Percentiles rank a stretch among this genome's conserved stretches.
phyloP scores from a whole-genome alignment of 1,140 invertebrate genomes.

The Megathymus violae region DNA sequence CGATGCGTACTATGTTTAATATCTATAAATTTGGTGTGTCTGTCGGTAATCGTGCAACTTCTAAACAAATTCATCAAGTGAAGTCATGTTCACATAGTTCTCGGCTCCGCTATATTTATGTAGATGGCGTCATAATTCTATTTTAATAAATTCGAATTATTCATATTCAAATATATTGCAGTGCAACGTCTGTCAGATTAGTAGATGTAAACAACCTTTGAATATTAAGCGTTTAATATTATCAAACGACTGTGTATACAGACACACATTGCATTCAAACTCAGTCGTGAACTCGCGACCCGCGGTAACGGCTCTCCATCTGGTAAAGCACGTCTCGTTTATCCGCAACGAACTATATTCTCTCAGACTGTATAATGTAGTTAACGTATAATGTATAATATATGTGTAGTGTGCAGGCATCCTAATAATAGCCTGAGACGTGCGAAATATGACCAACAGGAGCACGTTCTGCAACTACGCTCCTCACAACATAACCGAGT shows the following conservation, averaged over 20 bases:
- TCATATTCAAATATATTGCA: too few species aligned
- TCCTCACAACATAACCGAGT: slow-evolving; percentile 39
- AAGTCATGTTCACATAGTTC: too few species aligned
- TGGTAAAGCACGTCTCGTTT: slow-evolving; percentile 12
- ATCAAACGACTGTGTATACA: slow-evolving; percentile 12
- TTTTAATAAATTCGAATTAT: too few species aligned
- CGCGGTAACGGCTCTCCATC: neutral
- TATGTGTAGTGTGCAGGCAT: slow-evolving; percentile 17
- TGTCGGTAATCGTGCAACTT: too few species aligned
- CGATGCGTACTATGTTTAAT: too few species aligned
- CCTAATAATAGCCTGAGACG: slow-evolving; percentile 39
- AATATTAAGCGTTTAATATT: slow-evolving; percentile 8
- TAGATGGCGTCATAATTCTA: too few species aligned
- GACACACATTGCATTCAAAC: slow-evolving; percentile 6
- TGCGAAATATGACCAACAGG: slow-evolving; percentile 43
- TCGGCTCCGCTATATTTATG: too few species aligned
- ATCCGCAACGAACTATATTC: too few species aligned
- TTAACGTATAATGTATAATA: slow-evolving; percentile 11
- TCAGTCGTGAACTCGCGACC: slow-evolving; percentile 6
- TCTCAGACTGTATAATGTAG: slow-evolving; percentile 6
- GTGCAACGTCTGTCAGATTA: too few species aligned
- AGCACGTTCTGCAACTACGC: slow-evolving; percentile 47
- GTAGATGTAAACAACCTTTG: too few species aligned
- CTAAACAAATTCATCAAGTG: too few species aligned
- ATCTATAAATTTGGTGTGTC: too few species aligned